phyloP scores from a whole-genome alignment of 2,113 vertebrate genomes.

The Nestor notabilis region DNA sequence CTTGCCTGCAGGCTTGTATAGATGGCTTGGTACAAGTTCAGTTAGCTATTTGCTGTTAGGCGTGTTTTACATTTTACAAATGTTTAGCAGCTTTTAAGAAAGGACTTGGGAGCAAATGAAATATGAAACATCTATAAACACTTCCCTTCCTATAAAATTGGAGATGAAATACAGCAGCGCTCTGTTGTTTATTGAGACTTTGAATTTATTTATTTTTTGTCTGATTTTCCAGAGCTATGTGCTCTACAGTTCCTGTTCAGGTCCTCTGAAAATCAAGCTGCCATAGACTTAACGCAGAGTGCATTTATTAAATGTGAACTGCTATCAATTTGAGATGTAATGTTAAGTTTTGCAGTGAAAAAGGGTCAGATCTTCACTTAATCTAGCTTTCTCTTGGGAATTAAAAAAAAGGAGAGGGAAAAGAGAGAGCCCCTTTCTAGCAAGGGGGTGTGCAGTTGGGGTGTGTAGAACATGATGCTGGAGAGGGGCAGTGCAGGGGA shows the following conservation, averaged over 20 bases:
- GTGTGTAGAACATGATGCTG: background rate
- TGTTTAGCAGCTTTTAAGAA: background rate
- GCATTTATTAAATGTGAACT: background rate
- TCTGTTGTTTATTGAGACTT: background rate
- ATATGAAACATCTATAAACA: rapidly evolving
- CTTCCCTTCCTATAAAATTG: background rate
- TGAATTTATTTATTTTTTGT: background rate
- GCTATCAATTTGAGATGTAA: background rate
- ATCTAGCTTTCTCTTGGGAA: background rate
- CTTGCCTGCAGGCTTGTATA: background rate
- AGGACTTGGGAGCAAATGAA: background rate
- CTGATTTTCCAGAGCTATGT: background rate
- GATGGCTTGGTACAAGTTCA: background rate
- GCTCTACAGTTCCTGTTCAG: background rate
- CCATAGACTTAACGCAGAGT: rapidly evolving
- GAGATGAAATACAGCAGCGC: background rate
- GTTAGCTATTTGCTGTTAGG: background rate
- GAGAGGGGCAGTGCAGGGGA: background rate
- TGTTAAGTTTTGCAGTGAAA: background rate
- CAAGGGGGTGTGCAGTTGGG: background rate
- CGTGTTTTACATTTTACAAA: background rate
- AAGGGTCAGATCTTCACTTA: background rate
- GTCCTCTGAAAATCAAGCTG: background rate
- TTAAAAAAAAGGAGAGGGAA: background rate
- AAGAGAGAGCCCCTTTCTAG: too few relatives aligned